Conservation (phyloP, 2,113 vertebrate species). For the Aptenodytes forsteri region DNA sequence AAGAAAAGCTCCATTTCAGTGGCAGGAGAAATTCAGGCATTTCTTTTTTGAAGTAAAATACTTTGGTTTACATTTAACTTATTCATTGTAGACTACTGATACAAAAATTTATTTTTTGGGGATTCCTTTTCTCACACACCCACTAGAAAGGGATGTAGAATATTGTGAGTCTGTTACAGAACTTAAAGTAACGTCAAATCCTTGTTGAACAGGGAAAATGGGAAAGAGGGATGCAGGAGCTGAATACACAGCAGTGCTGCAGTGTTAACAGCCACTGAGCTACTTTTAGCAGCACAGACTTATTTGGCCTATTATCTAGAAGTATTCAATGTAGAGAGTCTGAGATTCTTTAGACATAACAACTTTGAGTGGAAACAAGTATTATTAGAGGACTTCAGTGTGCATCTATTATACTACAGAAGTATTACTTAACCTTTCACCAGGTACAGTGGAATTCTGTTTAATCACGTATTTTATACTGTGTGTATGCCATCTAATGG, state of each 20-base stretch:
- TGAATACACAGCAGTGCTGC: neutral
- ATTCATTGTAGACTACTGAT: neutral
- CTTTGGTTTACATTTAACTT: neutral
- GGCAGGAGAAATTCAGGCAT: neutral
- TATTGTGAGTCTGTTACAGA: neutral
- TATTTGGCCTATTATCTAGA: neutral
- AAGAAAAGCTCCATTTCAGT: neutral
- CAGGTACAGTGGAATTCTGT: neutral
- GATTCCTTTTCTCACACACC: neutral
- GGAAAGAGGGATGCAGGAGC: neutral
- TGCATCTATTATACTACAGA: neutral
- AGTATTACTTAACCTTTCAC: slow-evolving; percentile 53
- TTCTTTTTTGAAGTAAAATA: neutral
- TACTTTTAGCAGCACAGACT: neutral
- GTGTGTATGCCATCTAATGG: slow-evolving; percentile 74
- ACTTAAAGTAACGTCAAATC: neutral
- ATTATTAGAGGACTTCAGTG: neutral
- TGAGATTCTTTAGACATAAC: neutral
- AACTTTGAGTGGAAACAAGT: slow-evolving; percentile 12
- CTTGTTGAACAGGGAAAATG: neutral
- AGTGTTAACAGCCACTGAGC: neutral
- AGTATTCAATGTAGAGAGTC: neutral
- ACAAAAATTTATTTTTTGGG: neutral
- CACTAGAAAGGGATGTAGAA: neutral
- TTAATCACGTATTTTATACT: slow-evolving; percentile 46